These are phyloP conservation scores for Paracanthobrama guichenoti DNA, from an alignment of 2,113 vertebrate genomes.

Conservation along the genomic window DNA sequence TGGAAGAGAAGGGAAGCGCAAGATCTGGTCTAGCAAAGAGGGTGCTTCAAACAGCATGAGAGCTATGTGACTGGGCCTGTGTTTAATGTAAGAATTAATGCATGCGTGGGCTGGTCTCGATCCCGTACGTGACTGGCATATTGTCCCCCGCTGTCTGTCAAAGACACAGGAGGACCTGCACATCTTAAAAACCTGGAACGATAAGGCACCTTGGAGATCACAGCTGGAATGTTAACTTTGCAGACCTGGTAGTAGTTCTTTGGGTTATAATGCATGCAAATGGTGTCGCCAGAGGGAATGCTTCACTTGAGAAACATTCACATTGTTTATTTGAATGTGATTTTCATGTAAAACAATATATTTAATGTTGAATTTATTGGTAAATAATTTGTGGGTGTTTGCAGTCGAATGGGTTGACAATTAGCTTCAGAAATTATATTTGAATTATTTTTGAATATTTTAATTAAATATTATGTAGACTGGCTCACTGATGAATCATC, in stretches of 20 bases:
- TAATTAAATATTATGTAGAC: too few species aligned
- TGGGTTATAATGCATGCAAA: background rate
- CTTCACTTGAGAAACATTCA: background rate
- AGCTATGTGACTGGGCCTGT: conserved; percentile 42
- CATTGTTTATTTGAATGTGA: background rate
- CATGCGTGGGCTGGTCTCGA: conserved; percentile 47
- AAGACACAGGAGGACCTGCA: background rate
- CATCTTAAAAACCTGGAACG: background rate
- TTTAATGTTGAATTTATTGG: background rate
- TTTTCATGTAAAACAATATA: background rate
- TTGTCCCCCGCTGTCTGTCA: conserved; percentile 36
- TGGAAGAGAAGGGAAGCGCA: background rate
- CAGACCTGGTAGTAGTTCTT: background rate
- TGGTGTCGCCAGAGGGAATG: background rate
- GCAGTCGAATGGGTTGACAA: background rate
- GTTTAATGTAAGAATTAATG: conserved; percentile 56
- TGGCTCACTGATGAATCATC: too few species aligned
- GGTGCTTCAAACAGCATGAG: conserved; percentile 47
- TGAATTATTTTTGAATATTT: too few species aligned
- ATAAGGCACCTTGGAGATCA: background rate
- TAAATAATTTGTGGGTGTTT: background rate
- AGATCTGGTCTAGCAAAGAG: conserved; percentile 37
- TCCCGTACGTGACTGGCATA: conserved; percentile 44
- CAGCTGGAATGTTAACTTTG: conserved; percentile 24
- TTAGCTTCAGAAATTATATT: too few species aligned